Conservation (phyloP, 2,888 invertebrate genomes). For the Tetrapedia diversipes region DNA sequence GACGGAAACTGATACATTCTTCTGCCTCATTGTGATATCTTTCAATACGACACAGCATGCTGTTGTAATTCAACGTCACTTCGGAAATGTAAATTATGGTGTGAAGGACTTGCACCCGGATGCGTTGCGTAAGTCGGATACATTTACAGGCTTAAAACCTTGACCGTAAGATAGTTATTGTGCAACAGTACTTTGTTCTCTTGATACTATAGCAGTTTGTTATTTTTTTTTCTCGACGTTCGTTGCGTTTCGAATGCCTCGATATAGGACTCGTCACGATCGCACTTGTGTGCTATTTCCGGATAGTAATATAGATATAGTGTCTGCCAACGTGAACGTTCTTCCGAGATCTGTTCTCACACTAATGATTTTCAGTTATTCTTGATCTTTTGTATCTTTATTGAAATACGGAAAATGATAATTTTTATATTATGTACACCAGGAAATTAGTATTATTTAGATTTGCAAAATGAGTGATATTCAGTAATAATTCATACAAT, state of each 20-base stretch:
- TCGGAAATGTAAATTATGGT: conserved; percentile 42
- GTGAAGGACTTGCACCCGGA: conserved; percentile 27
- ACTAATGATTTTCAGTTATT: not conserved
- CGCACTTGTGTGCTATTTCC: conserved; percentile 7
- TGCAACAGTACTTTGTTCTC: conserved; percentile 30
- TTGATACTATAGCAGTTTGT: not conserved
- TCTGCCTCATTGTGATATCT: not conserved
- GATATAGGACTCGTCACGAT: conserved; percentile 6
- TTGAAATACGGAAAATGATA: not conserved
- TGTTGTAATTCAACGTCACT: conserved; percentile 28
- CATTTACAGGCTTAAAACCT: conserved; percentile 49
- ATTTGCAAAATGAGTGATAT: too few species aligned
- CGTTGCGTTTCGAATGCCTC: conserved; percentile 15
- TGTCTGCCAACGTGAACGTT: not conserved
- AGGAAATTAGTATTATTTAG: too few species aligned
- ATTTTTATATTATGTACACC: too few species aligned
- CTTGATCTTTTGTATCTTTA: too few species aligned
- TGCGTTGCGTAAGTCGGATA: conserved; percentile 50
- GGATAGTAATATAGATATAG: not conserved
- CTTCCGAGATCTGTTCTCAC: not conserved
- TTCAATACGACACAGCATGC: not conserved
- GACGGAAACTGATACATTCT: conserved; percentile 16
- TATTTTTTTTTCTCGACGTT: not conserved
- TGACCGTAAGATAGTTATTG: conserved; percentile 52
- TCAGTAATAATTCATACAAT: too few species aligned